These are phyloP conservation scores for Ferrisia virgata DNA, from an alignment of 2,888 invertebrate species.

Conservation along the genomic window DNA sequence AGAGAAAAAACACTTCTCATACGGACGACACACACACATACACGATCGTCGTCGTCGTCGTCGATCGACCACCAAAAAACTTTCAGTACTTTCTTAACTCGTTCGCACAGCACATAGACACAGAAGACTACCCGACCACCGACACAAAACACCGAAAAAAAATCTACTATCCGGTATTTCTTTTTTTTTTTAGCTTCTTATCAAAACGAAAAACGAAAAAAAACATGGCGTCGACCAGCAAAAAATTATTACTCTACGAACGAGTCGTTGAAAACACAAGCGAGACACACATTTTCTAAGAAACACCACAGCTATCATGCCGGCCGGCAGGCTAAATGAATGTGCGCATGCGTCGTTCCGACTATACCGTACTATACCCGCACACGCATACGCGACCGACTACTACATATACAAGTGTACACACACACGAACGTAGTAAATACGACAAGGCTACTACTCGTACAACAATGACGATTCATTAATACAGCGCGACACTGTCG, in stretches of 20 bases:
- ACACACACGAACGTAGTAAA: background rate
- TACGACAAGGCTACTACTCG: background rate
- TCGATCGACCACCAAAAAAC: background rate
- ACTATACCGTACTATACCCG: background rate
- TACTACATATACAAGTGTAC: no score
- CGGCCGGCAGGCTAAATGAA: constrained; percentile 10
- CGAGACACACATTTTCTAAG: constrained; percentile 22
- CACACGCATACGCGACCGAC: background rate
- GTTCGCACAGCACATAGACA: background rate
- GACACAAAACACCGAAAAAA: background rate
- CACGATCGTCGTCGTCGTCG: background rate
- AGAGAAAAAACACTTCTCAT: background rate
- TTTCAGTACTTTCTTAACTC: background rate
- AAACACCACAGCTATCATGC: constrained; percentile 13
- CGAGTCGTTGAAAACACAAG: background rate
- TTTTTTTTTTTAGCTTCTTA: background rate
- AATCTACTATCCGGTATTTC: background rate
- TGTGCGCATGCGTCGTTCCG: background rate
- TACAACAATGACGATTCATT: background rate
- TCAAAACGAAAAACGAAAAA: constrained; percentile 12
- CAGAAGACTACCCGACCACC: background rate
- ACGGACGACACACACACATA: background rate
- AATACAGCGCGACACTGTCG: background rate
- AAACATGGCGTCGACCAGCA: background rate
- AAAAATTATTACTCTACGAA: background rate